Evolutionary conservation across 2,888 invertebrate species (phyloP).

Genomic region (Seira sanloemensis): DNA sequence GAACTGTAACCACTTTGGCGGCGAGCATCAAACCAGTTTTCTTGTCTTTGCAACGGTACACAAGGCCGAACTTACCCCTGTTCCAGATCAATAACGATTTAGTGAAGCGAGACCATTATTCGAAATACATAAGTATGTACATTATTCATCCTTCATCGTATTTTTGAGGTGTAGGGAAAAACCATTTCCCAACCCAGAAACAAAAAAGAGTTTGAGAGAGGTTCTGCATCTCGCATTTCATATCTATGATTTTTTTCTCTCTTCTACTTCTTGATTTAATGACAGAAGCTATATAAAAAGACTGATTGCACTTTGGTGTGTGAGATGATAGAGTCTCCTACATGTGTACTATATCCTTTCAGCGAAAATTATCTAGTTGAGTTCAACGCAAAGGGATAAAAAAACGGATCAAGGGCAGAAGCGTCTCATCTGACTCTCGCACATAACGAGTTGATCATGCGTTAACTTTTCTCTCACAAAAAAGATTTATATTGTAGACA

Average conservation of each 20-base stretch:
- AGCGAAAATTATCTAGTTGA: not conserved
- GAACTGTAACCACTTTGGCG: slow-evolving; percentile 93
- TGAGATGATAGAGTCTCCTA: too few species aligned
- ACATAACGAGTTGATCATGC: slow-evolving; percentile 61
- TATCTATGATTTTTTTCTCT: too few species aligned
- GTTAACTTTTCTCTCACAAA: slow-evolving; percentile 45
- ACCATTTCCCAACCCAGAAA: not conserved
- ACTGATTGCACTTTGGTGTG: too few species aligned
- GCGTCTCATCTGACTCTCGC: slow-evolving; percentile 56
- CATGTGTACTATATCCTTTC: not conserved
- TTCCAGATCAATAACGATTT: slow-evolving; percentile 74
- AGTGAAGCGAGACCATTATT: slow-evolving; percentile 6
- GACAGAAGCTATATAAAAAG: too few species aligned
- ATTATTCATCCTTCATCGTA: too few species aligned
- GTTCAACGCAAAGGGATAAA: slow-evolving; percentile 16
- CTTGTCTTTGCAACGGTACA: slow-evolving; percentile 93
- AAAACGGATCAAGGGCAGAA: slow-evolving; percentile 63
- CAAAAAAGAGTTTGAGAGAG: not conserved
- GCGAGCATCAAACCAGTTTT: slow-evolving; percentile 87
- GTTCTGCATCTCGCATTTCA: not conserved
- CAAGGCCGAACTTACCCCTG: slow-evolving; percentile 98
- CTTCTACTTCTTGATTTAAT: too few species aligned
- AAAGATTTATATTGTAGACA: slow-evolving; percentile 60
- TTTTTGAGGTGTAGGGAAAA: too few species aligned
- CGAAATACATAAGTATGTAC: too few species aligned